Conservation (phyloP, 2,888 invertebrate genomes). For the Stramonita haemastoma region DNA sequence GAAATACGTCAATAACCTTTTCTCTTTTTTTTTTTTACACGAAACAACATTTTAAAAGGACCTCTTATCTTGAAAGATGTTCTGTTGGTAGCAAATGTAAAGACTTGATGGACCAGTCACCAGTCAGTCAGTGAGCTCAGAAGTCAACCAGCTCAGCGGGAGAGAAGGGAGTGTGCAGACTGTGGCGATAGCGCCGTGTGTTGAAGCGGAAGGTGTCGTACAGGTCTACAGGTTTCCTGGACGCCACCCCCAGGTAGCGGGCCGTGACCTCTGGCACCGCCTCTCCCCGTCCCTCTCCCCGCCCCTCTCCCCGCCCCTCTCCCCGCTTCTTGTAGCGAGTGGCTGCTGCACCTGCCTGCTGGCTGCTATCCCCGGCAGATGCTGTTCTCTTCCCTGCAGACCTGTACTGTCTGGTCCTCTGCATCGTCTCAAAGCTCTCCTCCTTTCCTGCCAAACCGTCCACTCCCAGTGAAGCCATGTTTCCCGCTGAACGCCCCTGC, state of each 20-base stretch:
- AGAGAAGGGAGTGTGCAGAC: background rate
- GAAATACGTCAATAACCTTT: too few species aligned
- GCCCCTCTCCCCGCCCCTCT: background rate
- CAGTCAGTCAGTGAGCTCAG: too few species aligned
- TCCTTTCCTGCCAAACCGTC: background rate
- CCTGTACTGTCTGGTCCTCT: background rate
- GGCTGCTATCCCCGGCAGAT: background rate
- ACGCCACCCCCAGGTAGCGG: background rate
- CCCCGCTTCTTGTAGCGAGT: background rate
- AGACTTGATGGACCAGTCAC: too few species aligned
- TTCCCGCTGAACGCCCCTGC: background rate
- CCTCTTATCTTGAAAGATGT: too few species aligned
- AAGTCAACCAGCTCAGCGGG: too few species aligned
- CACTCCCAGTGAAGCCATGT: background rate
- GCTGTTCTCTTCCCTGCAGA: background rate
- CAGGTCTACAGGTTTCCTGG: constrained; percentile 22
- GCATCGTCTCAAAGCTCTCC: background rate
- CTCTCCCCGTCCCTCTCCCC: background rate
- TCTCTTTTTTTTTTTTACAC: too few species aligned
- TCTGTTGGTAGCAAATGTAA: too few species aligned
- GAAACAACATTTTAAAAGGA: too few species aligned
- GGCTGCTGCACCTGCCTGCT: background rate
- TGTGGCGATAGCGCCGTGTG: constrained; percentile 2
- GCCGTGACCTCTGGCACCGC: background rate
- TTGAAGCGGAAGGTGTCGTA: constrained; percentile 35